Evolutionary conservation across 2,113 vertebrate genomes (phyloP).

Genomic region (Cynoglossus semilaevis): DNA sequence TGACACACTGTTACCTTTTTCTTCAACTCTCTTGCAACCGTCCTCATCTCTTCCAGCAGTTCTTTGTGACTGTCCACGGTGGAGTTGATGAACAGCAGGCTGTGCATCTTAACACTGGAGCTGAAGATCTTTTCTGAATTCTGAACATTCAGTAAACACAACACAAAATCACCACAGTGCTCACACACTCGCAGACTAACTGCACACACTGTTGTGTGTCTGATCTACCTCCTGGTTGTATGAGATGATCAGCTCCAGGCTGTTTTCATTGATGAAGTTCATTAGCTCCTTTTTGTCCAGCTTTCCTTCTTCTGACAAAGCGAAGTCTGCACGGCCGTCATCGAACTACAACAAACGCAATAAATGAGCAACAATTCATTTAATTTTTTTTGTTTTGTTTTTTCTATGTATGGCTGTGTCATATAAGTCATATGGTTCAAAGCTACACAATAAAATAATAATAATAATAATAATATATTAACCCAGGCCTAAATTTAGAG

Average conservation of each 20-base stretch:
- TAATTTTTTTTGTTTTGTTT: too few relatives aligned
- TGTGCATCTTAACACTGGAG: slow-evolving; percentile 80
- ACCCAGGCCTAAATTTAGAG: too few relatives aligned
- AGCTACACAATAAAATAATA: too few relatives aligned
- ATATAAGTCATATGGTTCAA: too few relatives aligned
- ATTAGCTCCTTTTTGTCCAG: slow-evolving; percentile 72
- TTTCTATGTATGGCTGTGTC: too few relatives aligned
- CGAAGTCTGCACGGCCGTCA: slow-evolving; percentile 80
- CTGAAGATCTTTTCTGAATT: slow-evolving; percentile 80
- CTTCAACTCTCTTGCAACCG: slow-evolving; percentile 75
- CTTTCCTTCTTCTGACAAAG: slow-evolving; percentile 58
- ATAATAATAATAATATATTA: too few relatives aligned
- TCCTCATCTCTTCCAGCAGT: slow-evolving; percentile 57
- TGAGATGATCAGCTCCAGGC: slow-evolving; percentile 81
- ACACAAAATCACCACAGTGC: slow-evolving; percentile 5
- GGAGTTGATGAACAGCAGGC: slow-evolving; percentile 88
- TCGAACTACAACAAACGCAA: slow-evolving; percentile 78
- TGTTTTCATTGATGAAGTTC: slow-evolving; percentile 79
- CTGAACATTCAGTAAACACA: slow-evolving; percentile 54
- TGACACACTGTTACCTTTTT: slow-evolving; percentile 82
- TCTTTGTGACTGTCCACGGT: slow-evolving; percentile 65
- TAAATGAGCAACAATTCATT: neutral
- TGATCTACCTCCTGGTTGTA: slow-evolving; percentile 80
- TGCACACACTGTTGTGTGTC: neutral
- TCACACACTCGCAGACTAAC: neutral